Conservation (phyloP, 2,888 invertebrate genomes). For the Calliopum simillimum region DNA sequence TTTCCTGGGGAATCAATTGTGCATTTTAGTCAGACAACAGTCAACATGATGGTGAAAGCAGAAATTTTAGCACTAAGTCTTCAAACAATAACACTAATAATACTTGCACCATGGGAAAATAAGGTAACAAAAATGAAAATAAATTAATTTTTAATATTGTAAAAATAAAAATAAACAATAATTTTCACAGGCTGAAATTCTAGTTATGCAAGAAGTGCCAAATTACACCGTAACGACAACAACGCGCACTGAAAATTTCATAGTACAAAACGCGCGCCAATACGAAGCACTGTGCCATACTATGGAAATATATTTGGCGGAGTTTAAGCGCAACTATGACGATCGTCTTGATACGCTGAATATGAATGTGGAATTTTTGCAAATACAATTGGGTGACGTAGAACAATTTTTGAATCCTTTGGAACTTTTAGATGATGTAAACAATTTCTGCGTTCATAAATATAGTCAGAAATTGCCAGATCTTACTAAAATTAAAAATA, state of each 20-base stretch:
- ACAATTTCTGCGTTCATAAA: slow-evolving; percentile 44
- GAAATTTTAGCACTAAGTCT: no score
- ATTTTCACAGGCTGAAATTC: slow-evolving; percentile 27
- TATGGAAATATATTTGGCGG: slow-evolving; percentile 37
- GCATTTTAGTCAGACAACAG: no score
- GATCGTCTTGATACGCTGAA: slow-evolving; percentile 39
- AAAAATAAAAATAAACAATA: not conserved
- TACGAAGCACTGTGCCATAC: slow-evolving; percentile 33
- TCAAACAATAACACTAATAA: no score
- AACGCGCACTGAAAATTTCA: slow-evolving; percentile 40
- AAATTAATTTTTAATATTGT: no score
- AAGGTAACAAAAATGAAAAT: no score
- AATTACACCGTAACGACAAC: slow-evolving; percentile 34
- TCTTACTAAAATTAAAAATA: slow-evolving; percentile 32
- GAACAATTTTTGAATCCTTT: slow-evolving; percentile 44
- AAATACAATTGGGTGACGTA: slow-evolving; percentile 39
- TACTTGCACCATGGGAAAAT: no score
- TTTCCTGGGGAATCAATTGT: no score
- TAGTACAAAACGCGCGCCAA: slow-evolving; percentile 41
- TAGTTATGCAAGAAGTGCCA: slow-evolving; percentile 39
- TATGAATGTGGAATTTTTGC: slow-evolving; percentile 38
- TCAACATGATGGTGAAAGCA: no score
- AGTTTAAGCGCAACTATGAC: slow-evolving; percentile 37
- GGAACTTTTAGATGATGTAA: slow-evolving; percentile 43
- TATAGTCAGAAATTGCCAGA: slow-evolving; percentile 40